Evolutionary conservation across 1,140 invertebrate species (phyloP), one percentile per base, ranked within the genome.

Genomic region (Pentalonia nigronervosa): DNA sequence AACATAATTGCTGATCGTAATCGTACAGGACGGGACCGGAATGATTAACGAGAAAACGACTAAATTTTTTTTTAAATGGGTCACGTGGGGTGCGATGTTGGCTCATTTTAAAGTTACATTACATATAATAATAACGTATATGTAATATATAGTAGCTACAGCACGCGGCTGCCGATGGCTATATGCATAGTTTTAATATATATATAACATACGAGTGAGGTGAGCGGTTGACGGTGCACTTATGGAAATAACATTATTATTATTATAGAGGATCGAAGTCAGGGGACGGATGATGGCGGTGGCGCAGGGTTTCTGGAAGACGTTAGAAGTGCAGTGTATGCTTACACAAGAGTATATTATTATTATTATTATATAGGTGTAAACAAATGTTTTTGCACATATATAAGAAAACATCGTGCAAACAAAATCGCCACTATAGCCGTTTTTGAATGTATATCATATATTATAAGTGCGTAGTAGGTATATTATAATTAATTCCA

Each of bases 1-100:
- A 91, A 91, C 56, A 81, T 91, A 50, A 91, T 91, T 91, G 76
- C 90, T 91, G 90, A 91, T 91, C 90, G 90, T 91, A 83, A 91
- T 91, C 90, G n/a, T 34, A 36, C 90, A 45, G n/a, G 81, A 91
- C 76, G 41, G 23, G 67, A n/a, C 30, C 25, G 21, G 45, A 91
- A 76, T 90, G 34, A 91, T 81, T 36, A 91, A 91, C 87, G 17
- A 88, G 87, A 30, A 53, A 50, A 56, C 34, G n/a, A 45, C 23
- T 7, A 50, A 53, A n/a, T n/a, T n/a, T 67, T 17, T 67, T n/a
- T 76, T 67, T 76, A 83, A 91, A n/a, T 91, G 21, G 90, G 90
- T 81, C 90, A 83, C 76, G 30, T 3, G 48, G 34, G 30, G 34
- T 7, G 17, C 6, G 45, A 6, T 48, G 45, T n/a, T n/a, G 34